Evolutionary conservation across 2,113 vertebrate species (phyloP), one percentile per base, ranked within the genome.

Genomic region (Hippolais icterina): DNA sequence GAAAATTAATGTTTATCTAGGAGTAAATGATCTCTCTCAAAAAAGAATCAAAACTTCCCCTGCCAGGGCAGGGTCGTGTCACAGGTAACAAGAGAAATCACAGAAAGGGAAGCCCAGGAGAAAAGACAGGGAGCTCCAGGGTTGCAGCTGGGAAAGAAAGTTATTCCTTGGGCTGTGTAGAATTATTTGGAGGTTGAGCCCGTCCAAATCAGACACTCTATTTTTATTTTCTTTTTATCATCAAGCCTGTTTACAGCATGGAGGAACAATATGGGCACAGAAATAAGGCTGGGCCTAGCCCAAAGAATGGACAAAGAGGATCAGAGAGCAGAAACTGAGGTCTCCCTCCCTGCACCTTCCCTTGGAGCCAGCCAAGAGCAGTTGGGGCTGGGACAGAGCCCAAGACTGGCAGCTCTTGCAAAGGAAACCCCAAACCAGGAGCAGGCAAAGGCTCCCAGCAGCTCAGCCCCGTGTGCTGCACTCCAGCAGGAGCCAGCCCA

Each of bases 1-100:
- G 6, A 78, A 74, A 76, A 94, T 83, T 71, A 97, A 86, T 59
- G 54, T 92, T 96, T 95, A 72, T 84, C 93, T 66, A 52, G 49
- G 57, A 90, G 68, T 71, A 83, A 84, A 89, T 35, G 64, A 87
- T 54, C 52, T 63, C 53, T 52, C 15, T 22, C 20, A 23, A 74
- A 65, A 83, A 57, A 83, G n/a, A 78, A n/a, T 13, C 37, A 53
- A 64, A 82, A 41, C 22, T 27, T 54, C n/a, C 28, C 37, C 27
- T n/a, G 37, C 33, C 47, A 33, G 78, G n/a, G n/a, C 35, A 74
- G 35, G 76, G 83, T 46, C 63, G 49, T 19, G 35, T 27, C 70
- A 80, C 42, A 74, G 61, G 19, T 35, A 44, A 61, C 42, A 13
- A 44, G 33, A 64, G 35, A 79, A 49, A 47, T 46, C 19, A 82